Evolutionary conservation across 2,888 invertebrate genomes (phyloP), one percentile per base, ranked within the genome.

Genomic region (Empis livida): DNA sequence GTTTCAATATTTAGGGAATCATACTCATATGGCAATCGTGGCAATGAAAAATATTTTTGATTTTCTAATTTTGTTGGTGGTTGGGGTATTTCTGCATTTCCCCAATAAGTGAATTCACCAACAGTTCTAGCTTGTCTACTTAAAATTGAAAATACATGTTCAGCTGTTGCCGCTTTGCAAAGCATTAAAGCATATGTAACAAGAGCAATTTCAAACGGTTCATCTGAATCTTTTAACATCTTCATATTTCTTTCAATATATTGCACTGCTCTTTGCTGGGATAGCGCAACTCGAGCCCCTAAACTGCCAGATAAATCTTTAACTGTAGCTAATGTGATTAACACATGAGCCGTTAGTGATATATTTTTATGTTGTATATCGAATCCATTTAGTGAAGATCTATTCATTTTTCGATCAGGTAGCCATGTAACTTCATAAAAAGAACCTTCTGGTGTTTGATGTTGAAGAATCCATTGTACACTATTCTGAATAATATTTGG

Each of bases 1-100:
- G 94, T 82, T 61, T 93, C 93, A 42, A 95, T 84, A 65, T 94
- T 95, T 62, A 87, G 83, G 0, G 90, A 80, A 71, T 96, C 96
- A 64, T 83, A 89, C 56, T 79, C 80, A 65, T 92, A 90, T 0
- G 92, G 90, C 49, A 91, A 71, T 0, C 95, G 79, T 0, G 95
- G 92, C 51, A 92, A 70, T 1, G 88, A 73, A 76, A 91, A 94
- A 9, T 90, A 90, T 62, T 89, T 87, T 62, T 92, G 91, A 71
- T 92, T 92, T 71, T 92, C 92, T 59, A 84, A 75, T 69, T 91
- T 91, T 55, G 79, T 81, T 0, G 90, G 89, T 0, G 90, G 87
- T 49, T 78, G 77, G 0, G 91, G 90, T 2, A 92, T 78, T 14
- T 75, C 71, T 55, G 85, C 81, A 50, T 82, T 77, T 44, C 87